Evolutionary conservation across 2,797 vertebrate genomes (phyloP), one percentile per base, ranked within the genome.

Genomic region (Sarcoramphus papa): DNA sequence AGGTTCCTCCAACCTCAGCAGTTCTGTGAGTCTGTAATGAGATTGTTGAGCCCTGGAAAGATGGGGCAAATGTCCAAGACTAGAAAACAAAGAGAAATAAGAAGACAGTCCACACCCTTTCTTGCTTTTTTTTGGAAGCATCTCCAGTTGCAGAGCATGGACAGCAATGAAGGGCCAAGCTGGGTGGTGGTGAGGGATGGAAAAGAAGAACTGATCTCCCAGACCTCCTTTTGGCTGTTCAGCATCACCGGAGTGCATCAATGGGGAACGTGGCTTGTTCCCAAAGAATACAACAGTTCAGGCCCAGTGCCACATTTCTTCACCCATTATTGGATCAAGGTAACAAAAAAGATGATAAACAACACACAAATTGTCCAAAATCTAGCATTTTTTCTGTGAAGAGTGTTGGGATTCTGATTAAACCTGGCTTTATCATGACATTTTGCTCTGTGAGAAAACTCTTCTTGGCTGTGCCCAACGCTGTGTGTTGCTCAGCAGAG

Each of bases 371-470:
- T 85, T 65, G 30, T 63, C 51, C 54, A 65, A 74, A 90, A 57
- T 20, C 21, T 40, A 47, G 13, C 25, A 7, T 19, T 75, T 85
- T 79, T 65, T 24, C 43, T 24, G 25, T 19, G 35, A 70, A 74
- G 24, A 27, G 5, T 76, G 50, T 37, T 89, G 54, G 27, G 10
- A 59, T 74, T 63, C 56, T 88, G 88, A 67, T 84, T 69, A 94
- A 90, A 80, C 33, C 48, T 85, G 43, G 17, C 83, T 94, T 89
- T 62, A 51, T 40, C 0, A 0, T 85, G 80, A 85, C 64, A 90
- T 95, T 97, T 93, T 83, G 78, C 64, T 95, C 72, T 79, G 19
- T 60, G 90, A 95, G 79, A 80, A 79, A 91, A 48, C 60, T 95
- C 87, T 91, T 65, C 48, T 67, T 83, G 85, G 64, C 60, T 85